Conservation (phyloP, 2,888 invertebrate genomes). For the Copidosoma aretas region DNA sequence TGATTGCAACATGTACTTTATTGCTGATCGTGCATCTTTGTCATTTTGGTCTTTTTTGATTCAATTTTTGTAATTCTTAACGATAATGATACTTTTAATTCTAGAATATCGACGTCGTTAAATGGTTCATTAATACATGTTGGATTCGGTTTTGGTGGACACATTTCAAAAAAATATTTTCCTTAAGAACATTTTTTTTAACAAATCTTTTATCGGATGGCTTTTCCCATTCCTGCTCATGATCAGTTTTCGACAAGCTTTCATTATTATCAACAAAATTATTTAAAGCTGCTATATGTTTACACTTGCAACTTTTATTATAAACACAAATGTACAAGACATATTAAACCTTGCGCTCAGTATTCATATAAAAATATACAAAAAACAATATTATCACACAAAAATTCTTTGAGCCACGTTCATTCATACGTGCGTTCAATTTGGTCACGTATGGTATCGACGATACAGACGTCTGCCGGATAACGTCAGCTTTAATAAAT, state of each 20-base stretch:
- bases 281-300: background rate
- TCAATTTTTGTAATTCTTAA: background rate
- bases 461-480: constrained; percentile 32
- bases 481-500: constrained; percentile 34
- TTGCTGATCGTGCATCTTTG: too few species aligned
- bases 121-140: background rate
- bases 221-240: constrained; percentile 42
- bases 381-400: too few species aligned
- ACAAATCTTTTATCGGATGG: constrained; percentile 35
- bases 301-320: too few species aligned
- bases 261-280: too few species aligned
- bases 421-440: constrained; percentile 37
- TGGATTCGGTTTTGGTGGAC: constrained; percentile 8
- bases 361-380: too few species aligned
- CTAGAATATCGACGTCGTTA: background rate
- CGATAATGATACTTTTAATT: constrained; percentile 2
- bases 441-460: constrained; percentile 27
- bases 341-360: constrained; percentile 13
- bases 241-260: constrained; percentile 39
- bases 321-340: too few species aligned
- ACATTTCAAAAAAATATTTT: constrained; percentile 35
- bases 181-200: constrained; percentile 42
- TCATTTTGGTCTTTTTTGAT: constrained; percentile 6
- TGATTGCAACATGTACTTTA: background rate
- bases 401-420: too few species aligned